These are phyloP conservation scores for Mirza zaza DNA, from an alignment of 2,113 vertebrate genomes.

Conservation along the genomic window DNA sequence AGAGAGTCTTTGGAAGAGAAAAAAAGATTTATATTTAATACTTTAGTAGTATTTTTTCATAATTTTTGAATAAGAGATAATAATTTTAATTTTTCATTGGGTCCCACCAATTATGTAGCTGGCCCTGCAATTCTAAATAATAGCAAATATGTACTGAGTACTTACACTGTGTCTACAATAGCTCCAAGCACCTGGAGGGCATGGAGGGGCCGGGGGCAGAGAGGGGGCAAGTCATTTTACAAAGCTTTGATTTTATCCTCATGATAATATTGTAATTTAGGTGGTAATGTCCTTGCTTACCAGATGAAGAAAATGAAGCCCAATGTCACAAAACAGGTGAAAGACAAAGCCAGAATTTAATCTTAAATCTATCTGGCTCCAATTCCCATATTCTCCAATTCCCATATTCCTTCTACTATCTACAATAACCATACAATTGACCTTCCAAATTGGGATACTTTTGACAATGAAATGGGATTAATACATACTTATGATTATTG, in stretches of 20 bases:
- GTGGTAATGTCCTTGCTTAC: neutral
- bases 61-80: neutral
- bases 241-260: neutral
- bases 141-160: neutral
- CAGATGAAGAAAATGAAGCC: neutral
- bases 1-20: neutral
- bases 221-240: neutral
- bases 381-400: neutral
- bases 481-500: neutral
- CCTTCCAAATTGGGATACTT: neutral
- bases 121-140: neutral
- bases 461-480: neutral
- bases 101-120: neutral
- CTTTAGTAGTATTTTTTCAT: neutral
- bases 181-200: neutral
- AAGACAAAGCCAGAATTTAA: neutral
- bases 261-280: neutral
- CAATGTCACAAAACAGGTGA: neutral
- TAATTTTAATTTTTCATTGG: neutral
- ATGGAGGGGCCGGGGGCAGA: fast-evolving
- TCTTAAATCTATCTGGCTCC: neutral
- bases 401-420: neutral
- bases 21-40: neutral
- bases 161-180: neutral
- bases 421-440: neutral